Evolutionary conservation across 2,797 vertebrate species (phyloP).

Genomic region (Paramormyrops hopkinsi): DNA sequence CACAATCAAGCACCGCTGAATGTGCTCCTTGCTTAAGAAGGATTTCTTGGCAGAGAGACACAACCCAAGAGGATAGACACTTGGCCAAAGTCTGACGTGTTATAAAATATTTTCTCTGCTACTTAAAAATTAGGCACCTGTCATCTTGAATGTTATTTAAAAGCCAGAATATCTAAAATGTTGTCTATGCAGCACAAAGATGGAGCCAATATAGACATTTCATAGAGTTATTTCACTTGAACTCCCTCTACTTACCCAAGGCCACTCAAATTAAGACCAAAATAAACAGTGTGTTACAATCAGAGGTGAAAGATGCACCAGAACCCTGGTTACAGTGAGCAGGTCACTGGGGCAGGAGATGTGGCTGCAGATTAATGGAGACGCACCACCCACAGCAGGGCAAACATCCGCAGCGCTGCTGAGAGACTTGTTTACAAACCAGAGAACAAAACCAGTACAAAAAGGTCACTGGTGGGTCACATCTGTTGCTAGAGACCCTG

Average conservation of each 20-base stretch:
- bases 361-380: neutral
- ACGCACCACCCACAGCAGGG: neutral
- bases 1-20: neutral
- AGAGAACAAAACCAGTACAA: neutral
- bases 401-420: neutral
- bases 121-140: constrained; percentile 12
- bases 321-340: neutral
- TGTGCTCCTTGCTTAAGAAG: neutral
- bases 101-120: constrained; percentile 6
- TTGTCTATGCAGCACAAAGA: neutral
- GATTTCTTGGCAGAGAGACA: constrained; percentile 4
- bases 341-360: neutral
- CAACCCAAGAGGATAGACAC: neutral
- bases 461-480: neutral
- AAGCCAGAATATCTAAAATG: constrained; percentile 1
- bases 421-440: neutral
- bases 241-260: neutral
- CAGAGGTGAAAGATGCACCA: neutral
- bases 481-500: neutral
- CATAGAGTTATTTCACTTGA: neutral
- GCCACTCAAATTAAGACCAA: neutral
- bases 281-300: neutral
- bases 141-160: constrained; percentile 8
- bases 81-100: neutral
- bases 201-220: constrained; percentile 2